These are phyloP conservation scores for Cossypha dichroa DNA, from an alignment of 2,797 vertebrate species.

Conservation along the genomic window DNA sequence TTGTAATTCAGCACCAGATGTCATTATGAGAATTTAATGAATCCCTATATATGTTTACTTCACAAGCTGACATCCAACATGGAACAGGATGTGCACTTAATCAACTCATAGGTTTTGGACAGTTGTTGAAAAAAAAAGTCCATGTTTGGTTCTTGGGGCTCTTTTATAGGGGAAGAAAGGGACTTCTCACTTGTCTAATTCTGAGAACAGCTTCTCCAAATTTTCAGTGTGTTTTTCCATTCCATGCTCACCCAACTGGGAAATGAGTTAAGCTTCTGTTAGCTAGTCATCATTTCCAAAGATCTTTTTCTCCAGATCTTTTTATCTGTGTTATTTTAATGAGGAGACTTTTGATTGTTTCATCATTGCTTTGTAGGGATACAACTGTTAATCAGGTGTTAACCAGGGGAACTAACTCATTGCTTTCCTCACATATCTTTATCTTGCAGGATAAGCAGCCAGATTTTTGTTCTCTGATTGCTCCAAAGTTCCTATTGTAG, in stretches of 20 bases:
- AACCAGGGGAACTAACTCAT: background rate
- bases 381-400: background rate
- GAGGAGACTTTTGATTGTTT: background rate
- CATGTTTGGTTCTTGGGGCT: background rate
- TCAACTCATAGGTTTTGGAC: background rate
- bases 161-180: background rate
- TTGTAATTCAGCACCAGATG: background rate
- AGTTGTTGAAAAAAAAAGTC: background rate
- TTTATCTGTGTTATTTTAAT: background rate
- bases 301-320: background rate
- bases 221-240: background rate
- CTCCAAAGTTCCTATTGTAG: background rate
- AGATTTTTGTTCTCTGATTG: background rate
- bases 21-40: background rate
- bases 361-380: background rate
- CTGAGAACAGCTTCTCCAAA: background rate
- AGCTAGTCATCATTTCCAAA: background rate
- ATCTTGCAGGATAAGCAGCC: background rate
- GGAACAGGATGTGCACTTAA: background rate
- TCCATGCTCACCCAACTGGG: background rate
- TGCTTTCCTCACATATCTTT: fast-evolving
- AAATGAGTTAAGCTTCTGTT: background rate
- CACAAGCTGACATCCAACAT: background rate
- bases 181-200: background rate
- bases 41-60: background rate